phyloP scores from a whole-genome alignment of 2,888 invertebrate genomes.

The Nomada fabriciana region DNA sequence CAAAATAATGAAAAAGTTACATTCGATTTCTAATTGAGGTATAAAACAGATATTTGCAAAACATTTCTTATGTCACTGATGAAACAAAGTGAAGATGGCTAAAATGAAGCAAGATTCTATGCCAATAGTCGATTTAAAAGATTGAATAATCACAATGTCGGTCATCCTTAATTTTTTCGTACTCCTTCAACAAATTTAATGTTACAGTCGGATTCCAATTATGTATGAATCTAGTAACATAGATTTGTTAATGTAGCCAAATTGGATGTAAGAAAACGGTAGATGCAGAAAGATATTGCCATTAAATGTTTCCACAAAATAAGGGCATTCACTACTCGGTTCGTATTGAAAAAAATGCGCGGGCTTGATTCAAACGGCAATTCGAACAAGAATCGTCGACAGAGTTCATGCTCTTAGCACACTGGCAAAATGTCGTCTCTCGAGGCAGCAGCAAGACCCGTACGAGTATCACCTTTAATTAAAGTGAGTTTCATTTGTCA shows the following conservation, averaged over 20 bases:
- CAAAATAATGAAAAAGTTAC: neutral
- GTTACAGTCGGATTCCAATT: no score
- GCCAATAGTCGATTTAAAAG: neutral
- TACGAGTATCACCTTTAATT: conserved; percentile 92
- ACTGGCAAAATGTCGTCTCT: conserved; percentile 80
- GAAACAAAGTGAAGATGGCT: neutral
- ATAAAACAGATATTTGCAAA: neutral
- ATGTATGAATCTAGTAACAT: no score
- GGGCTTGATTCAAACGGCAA: neutral
- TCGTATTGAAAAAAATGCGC: neutral
- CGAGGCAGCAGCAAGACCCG: conserved; percentile 85
- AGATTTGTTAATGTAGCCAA: no score
- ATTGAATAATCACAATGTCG: neutral
- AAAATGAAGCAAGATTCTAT: neutral
- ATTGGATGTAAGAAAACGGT: no score
- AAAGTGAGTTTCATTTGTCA: conserved; percentile 85
- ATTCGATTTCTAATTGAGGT: neutral
- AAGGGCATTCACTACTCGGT: no score
- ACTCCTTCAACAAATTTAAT: no score
- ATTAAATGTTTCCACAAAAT: no score
- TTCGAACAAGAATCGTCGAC: no score
- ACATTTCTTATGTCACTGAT: neutral
- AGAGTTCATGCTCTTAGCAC: no score
- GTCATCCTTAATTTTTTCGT: no score
- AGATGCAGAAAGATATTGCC: no score